A percentile compares a stretch with the other conserved stretches of the same genome.
Evolutionary conservation across 2,797 vertebrate species (phyloP).

Genomic region (Pogoniulus pusillus): DNA sequence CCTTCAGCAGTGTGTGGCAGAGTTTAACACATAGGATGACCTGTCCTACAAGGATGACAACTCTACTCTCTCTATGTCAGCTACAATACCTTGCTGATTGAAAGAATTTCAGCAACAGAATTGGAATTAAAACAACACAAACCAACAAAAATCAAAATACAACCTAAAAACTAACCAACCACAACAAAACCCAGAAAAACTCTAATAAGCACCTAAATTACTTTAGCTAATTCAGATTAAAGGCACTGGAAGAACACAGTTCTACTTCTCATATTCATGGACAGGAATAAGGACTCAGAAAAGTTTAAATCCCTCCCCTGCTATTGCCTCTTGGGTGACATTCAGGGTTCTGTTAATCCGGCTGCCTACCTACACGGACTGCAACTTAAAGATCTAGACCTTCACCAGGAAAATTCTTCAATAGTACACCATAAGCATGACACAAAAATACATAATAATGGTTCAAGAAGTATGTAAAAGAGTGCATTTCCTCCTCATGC

Average conservation of each 20-base stretch:
- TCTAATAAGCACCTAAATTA: not conserved
- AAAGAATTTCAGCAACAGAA: slow-evolving; percentile 11
- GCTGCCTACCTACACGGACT: not conserved
- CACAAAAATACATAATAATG: not conserved
- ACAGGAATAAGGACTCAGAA: not conserved
- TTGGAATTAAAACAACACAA: not conserved
- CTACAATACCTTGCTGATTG: slow-evolving; percentile 8
- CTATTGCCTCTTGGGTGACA: not conserved
- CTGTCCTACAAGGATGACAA: not conserved
- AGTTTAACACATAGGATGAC: not conserved
- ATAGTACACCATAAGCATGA: not conserved
- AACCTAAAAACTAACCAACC: fast-evolving
- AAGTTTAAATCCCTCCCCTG: not conserved
- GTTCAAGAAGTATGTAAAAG: not conserved
- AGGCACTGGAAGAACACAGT: not conserved
- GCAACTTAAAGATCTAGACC: not conserved
- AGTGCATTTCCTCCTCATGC: not conserved
- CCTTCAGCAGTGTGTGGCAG: not conserved
- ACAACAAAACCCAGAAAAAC: not conserved
- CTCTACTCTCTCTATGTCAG: slow-evolving; percentile 8
- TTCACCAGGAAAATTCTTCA: not conserved
- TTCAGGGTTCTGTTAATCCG: not conserved
- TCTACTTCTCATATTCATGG: not conserved
- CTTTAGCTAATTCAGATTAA: slow-evolving; percentile 15
- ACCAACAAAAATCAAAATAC: no score